Evolutionary conservation across 2,797 vertebrate species (phyloP), one percentile per base, ranked within the genome.

Genomic region (Syncerus caffer): DNA sequence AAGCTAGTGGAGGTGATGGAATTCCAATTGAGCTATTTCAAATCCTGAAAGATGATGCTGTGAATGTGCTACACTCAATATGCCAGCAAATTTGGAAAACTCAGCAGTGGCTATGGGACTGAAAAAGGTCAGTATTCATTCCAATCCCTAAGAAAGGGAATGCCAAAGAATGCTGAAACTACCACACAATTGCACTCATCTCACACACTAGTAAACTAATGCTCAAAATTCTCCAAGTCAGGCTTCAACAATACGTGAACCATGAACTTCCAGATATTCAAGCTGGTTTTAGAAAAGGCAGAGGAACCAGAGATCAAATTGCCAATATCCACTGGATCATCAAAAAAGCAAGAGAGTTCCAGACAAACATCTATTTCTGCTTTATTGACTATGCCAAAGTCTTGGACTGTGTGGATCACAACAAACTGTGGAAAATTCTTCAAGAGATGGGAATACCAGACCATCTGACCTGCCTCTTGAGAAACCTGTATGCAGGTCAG

Each of bases 131-230:
- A 67, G 64, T 67, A 0, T 67, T 11, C 64, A 34, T 67, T 67
- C 64, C 64, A 67, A 21, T 67, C 9, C 9, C 9, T 34, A 34
- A 67, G 17, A 67, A 21, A 21, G n/a, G n/a, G 2, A 67, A 67
- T 67, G 64, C 17, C n/a, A 67, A 67, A 67, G 17, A 67, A 67
- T 34, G 64, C 17, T 34, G n/a, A 3, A 67, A 67, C n/a, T 21
- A 34, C 4, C 4, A 0, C 8, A 34, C n/a, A 67, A 34, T 19
- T 67, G n/a, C 64, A 67, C 2, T 67, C 64, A 67, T 67, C 64
- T 67, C n/a, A 34, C 2, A 34, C 0, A 2, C 2, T 34, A 34
- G 64, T 34, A 34, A 34, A 67, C 8, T 67, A 67, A 67, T 11
- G 16, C n/a, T 67, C n/a, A 67, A 67, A 67, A 67, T 67, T 67